phyloP scores from a whole-genome alignment of 1,140 invertebrate genomes.

The Steinernema khuongi region DNA sequence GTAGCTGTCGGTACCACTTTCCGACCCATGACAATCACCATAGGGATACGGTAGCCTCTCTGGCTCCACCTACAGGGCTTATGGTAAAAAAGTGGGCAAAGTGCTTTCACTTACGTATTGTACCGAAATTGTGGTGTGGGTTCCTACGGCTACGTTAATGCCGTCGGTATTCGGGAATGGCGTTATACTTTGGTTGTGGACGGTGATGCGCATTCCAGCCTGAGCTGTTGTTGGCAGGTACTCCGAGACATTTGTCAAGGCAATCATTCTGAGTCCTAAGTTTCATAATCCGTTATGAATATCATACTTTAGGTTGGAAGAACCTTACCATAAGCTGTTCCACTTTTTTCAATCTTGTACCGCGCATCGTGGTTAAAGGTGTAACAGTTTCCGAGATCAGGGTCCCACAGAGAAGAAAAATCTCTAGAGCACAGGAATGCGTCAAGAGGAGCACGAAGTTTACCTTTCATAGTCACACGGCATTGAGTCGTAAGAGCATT shows the following conservation, averaged over 20 bases:
- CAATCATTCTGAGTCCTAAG: conserved; percentile 11
- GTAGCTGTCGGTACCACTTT: neutral
- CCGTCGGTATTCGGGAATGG: conserved; percentile 20
- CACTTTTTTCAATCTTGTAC: neutral
- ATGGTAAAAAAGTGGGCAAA: neutral
- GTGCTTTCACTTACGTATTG: neutral
- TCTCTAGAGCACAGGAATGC: neutral
- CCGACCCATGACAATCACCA: neutral
- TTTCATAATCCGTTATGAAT: neutral
- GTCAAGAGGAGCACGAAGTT: neutral
- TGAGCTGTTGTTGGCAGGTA: neutral
- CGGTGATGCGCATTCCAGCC: neutral
- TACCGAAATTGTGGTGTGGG: neutral
- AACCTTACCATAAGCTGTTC: neutral
- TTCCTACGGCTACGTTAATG: conserved; percentile 6
- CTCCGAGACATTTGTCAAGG: conserved; percentile 4
- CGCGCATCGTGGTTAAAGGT: conserved; percentile 13
- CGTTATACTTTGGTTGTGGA: conserved; percentile 2
- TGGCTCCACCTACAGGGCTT: neutral
- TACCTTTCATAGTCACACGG: conserved; percentile 15
- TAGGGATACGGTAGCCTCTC: neutral
- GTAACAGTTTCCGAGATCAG: conserved; percentile 18
- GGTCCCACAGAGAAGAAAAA: conserved; percentile 1
- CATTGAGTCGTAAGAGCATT: conserved; percentile 5
- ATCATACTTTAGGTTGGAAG: neutral